Evolutionary conservation across 2,113 vertebrate species (phyloP).

Genomic region (Phylloscopus trochilus): DNA sequence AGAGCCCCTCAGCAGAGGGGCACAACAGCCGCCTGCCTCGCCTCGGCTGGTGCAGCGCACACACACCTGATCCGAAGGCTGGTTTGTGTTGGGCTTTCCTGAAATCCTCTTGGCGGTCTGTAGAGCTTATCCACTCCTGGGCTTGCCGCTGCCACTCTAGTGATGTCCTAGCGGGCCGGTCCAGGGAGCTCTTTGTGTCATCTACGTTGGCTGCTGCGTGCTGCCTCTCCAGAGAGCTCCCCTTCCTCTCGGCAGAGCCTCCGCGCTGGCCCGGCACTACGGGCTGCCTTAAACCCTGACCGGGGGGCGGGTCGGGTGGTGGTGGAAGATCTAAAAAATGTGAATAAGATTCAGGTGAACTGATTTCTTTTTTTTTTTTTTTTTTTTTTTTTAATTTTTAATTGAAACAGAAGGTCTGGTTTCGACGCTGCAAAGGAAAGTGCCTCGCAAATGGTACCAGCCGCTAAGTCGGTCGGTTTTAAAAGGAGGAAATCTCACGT

Average conservation of each 20-base stretch:
- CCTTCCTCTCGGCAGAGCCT: conserved; percentile 85
- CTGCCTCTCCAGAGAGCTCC: conserved; percentile 92
- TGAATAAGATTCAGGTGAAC: conserved; percentile 75
- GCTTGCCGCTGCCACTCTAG: conserved; percentile 90
- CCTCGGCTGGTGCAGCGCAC: conserved; percentile 54
- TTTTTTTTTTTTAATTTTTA: conserved; percentile 38
- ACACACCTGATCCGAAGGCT: conserved; percentile 85
- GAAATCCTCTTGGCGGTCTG: conserved; percentile 86
- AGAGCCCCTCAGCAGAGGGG: background rate
- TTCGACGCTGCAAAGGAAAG: conserved; percentile 29
- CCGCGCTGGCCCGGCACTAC: conserved; percentile 76
- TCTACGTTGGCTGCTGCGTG: conserved; percentile 81
- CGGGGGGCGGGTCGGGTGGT: conserved; percentile 95
- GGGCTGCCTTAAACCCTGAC: conserved; percentile 89
- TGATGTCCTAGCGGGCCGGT: conserved; percentile 85
- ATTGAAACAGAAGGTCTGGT: conserved; percentile 55
- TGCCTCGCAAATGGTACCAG: background rate
- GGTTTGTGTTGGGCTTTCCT: conserved; percentile 87
- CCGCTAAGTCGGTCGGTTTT: background rate
- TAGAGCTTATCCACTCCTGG: conserved; percentile 89
- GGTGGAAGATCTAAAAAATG: conserved; percentile 95
- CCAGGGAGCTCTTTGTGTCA: conserved; percentile 88
- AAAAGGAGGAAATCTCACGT: background rate
- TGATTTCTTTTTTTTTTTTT: conserved; percentile 48
- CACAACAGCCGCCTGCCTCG: conserved; percentile 19